Evolutionary conservation across 2,888 invertebrate species (phyloP), one percentile per base, ranked within the genome.

Genomic region (Agelastica alni): DNA sequence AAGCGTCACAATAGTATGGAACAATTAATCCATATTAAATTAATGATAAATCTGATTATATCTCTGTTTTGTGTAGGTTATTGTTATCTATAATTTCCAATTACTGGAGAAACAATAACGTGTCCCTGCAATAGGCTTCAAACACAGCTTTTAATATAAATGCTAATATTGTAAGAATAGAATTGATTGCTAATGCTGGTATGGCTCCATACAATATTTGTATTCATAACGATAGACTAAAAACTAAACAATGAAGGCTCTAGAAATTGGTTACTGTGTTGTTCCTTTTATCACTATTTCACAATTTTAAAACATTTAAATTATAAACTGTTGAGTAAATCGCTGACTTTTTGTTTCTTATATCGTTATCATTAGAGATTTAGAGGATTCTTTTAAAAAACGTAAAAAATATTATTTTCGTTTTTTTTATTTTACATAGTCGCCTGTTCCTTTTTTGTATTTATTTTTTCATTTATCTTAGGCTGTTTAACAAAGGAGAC

Each of bases 41-140:
- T 49, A 42, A 30, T 47, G 47, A 43, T 43, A 51, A 51, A 55
- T 47, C 48, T 56, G 52, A 56, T 44, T 46, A 56, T 52, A 52
- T 44, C 42, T 51, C 51, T 56, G 51, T 56, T 56, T 56, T 56
- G 56, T 53, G 41, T 30, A 46, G 44, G 58, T 53, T 58, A 58
- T 53, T 58, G 53, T 58, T 51, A 51, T 53, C 53, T 37, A 42
- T 53, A 58, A 58, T 58, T 51, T 58, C 51, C 58, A 58, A 58
- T 58, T 58, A 58, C 51, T 44, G 51, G 49, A 51, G 46, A 53
- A 42, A 58, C 58, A 58, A 58, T 53, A 53, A 57, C 53, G 37
- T 53, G 46, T 44, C 36, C 47, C 37, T 43, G 44, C 44, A 48
- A 47, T 45, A 34, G 52, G 49, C 42, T 36, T 37, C 32, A 49